These are phyloP conservation scores for Tolmerus cingulatus DNA, from an alignment of 2,888 invertebrate species.

Conservation along the genomic window DNA sequence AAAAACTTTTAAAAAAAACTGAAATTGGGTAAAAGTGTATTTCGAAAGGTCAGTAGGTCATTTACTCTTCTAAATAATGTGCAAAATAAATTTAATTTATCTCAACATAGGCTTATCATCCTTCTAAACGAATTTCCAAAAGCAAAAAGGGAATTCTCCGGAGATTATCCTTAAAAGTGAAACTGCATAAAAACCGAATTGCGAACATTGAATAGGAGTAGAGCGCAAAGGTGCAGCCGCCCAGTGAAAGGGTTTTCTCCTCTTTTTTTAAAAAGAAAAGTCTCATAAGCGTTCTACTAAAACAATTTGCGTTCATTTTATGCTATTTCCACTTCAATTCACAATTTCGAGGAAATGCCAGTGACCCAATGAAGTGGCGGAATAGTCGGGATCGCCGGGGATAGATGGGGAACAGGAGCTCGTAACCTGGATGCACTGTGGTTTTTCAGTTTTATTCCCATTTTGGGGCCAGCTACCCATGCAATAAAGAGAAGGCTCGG, in stretches of 20 bases:
- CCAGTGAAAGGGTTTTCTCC: neutral
- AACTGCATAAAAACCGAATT: neutral
- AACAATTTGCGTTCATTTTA: slow-evolving; percentile 9
- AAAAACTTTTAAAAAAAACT: neutral
- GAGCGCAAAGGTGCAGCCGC: neutral
- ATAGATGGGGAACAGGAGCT: neutral
- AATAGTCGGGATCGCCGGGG: neutral
- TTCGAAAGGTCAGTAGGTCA: neutral
- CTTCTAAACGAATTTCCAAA: neutral
- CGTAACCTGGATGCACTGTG: neutral
- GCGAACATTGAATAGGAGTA: neutral
- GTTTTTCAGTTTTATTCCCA: neutral
- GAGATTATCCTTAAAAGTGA: neutral
- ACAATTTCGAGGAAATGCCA: neutral
- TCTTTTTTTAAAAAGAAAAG: neutral
- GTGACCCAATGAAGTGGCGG: slow-evolving; percentile 15
- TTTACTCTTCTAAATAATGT: neutral
- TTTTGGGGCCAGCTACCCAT: neutral
- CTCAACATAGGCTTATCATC: neutral
- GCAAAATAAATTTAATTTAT: neutral
- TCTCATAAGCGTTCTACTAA: neutral
- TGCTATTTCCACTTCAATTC: neutral
- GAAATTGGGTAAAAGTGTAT: neutral
- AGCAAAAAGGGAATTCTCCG: neutral
- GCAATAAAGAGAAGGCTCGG: neutral